Conservation (phyloP, 23 tunicate species). For the Halocynthia aurantium region DNA sequence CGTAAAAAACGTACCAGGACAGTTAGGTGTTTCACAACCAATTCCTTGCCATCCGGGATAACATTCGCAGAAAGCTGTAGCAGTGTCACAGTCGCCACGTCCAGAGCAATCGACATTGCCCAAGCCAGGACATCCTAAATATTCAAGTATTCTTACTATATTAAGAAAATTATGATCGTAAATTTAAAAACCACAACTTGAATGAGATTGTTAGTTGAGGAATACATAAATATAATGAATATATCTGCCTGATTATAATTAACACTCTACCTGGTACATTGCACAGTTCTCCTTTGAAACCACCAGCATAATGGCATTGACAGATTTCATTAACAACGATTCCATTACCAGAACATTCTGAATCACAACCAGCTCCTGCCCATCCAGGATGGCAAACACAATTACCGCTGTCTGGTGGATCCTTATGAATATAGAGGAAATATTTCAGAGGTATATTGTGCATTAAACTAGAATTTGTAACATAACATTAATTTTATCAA, state of each 20-base stretch:
- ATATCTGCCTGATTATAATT: background rate
- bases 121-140: constrained; percentile 25
- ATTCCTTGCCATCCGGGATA: constrained; percentile 30
- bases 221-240: no score
- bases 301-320: background rate
- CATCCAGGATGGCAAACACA: constrained; percentile 28
- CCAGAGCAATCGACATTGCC: constrained; percentile 15
- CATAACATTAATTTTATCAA: no score
- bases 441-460: no score
- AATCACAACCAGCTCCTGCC: constrained; percentile 30
- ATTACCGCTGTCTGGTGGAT: constrained; percentile 29
- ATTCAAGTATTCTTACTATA: no score
- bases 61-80: constrained; percentile 22
- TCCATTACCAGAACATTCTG: constrained; percentile 36
- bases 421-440: background rate
- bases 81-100: constrained; percentile 25
- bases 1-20: constrained; percentile 6
- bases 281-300: constrained; percentile 25
- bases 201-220: no score
- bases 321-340: constrained; percentile 9
- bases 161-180: no score
- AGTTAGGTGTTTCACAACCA: constrained; percentile 24
- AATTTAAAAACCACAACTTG: no score
- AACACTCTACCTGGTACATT: constrained; percentile 9
- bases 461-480: no score